Evolutionary conservation across 2,113 vertebrate species (phyloP).

Genomic region (Gymnobelideus leadbeateri): DNA sequence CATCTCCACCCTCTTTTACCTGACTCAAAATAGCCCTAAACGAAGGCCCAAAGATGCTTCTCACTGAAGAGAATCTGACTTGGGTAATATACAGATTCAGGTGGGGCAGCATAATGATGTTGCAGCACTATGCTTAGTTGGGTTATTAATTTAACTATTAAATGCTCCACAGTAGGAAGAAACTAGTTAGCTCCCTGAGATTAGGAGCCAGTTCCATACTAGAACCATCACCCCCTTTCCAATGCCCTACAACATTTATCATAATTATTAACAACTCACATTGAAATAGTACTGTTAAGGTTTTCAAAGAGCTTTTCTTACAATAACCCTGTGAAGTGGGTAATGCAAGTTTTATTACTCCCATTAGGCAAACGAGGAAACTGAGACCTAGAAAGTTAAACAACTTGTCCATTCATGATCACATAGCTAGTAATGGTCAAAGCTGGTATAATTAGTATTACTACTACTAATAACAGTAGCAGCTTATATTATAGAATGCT

Average conservation of each 20-base stretch:
- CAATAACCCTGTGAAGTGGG: not conserved
- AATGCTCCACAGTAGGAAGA: not conserved
- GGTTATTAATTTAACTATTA: not conserved
- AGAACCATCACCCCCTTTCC: not conserved
- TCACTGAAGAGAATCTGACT: not conserved
- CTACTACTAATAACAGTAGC: not conserved
- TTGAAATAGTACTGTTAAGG: not conserved
- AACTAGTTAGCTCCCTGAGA: not conserved
- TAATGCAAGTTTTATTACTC: not conserved
- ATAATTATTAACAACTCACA: not conserved
- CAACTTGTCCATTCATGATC: not conserved
- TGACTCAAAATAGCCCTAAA: not conserved
- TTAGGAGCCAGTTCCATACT: not conserved
- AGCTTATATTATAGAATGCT: not conserved
- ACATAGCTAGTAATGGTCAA: not conserved
- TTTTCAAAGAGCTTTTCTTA: not conserved
- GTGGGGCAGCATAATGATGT: not conserved
- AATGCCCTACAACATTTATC: not conserved
- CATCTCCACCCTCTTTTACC: fast-evolving
- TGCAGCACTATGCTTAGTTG: not conserved
- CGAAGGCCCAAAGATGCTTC: not conserved
- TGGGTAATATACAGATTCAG: not conserved
- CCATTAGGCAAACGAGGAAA: not conserved
- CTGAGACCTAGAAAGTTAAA: not conserved
- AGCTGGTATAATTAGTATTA: not conserved